These are phyloP conservation scores for Chesias legatella DNA, from an alignment of 2,888 invertebrate genomes.

Conservation along the genomic window DNA sequence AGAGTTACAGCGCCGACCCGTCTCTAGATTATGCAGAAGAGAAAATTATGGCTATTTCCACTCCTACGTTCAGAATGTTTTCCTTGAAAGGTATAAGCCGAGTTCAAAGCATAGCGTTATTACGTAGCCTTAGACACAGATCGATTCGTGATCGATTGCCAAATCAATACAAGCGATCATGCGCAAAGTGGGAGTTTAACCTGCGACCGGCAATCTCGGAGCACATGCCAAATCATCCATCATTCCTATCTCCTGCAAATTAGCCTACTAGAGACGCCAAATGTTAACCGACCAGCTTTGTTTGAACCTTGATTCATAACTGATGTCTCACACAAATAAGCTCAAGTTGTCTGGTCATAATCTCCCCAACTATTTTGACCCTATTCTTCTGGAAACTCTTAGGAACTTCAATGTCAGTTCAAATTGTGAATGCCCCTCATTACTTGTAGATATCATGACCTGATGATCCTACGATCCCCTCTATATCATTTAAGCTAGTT, in stretches of 20 bases:
- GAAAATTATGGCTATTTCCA: too few species aligned
- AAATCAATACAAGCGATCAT: slow-evolving; percentile 75
- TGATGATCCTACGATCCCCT: too few species aligned
- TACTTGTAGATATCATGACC: too few species aligned
- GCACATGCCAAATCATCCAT: slow-evolving; percentile 66
- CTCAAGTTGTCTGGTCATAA: too few species aligned
- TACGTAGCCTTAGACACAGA: slow-evolving; percentile 9
- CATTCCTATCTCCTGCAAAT: slow-evolving; percentile 65
- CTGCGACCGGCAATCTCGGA: slow-evolving; percentile 59
- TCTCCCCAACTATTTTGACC: slow-evolving; percentile 27
- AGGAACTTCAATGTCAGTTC: background rate
- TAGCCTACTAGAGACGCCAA: slow-evolving; percentile 64
- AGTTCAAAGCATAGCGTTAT: background rate
- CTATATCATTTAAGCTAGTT: too few species aligned
- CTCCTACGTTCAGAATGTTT: too few species aligned
- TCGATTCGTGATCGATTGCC: slow-evolving; percentile 64
- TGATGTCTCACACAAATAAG: too few species aligned
- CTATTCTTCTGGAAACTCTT: slow-evolving; percentile 1
- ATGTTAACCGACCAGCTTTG: slow-evolving; percentile 42
- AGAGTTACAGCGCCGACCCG: too few species aligned
- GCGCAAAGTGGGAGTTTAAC: slow-evolving; percentile 76
- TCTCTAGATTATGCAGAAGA: too few species aligned
- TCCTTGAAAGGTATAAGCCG: too few species aligned
- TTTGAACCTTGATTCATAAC: too few species aligned
- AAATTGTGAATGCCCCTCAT: too few species aligned